Base-by-base conservation (phyloP, 2,888 invertebrate species). In the Drosophila nigricruria region DNA sequence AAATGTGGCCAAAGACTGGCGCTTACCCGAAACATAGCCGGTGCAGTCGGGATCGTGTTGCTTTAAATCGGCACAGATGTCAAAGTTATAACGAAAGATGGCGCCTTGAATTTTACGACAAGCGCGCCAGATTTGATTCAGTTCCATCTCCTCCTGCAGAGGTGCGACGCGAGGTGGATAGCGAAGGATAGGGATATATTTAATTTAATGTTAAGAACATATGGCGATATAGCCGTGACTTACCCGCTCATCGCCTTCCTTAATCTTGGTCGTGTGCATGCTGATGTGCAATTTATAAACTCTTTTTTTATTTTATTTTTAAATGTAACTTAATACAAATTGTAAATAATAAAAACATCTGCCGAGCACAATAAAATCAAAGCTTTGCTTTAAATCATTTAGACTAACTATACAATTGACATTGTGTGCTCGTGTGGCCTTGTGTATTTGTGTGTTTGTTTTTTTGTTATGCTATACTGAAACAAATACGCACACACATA, bases 81-180 rank as follows among this genome's bases (percentile, higher is more conserved):
- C 95, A 78, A 96, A 94, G 16, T 95, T 95, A 79, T 95, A 94
- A 74, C 96, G 95, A 93, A 96, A 96, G 65, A 95, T 94, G 4
- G 96, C 95, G 18, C 96, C 95, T 73, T 96, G 95, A 91, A 97
- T 96, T 94, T 96, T 97, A 93, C 96, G 96, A 93, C 96, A 96
- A 27, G 95, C 95, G 89, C 96, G 94, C 96, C 96, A 96, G 61
- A 96, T 95, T 92, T 96, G 95, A 52, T 95, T 94, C 71, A 96
- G 93, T 38, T 86, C 81, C 83, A 88, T 81, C 23, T 88, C 90
- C 73, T 82, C 86, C 86, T 87, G 25, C 20, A 1, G 4, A 2
- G 20, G 16, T n/a, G n/a, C n/a, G n/a, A n/a, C n/a, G n/a, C n/a
- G n/a, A n/a, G n/a, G n/a, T n/a, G 9, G 2, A 9, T 9, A 0